A percentile compares a stretch with the other conserved stretches of the same genome.
Evolutionary conservation across 2,888 invertebrate genomes (phyloP).

Genomic region (Anagyrus pseudococci): DNA sequence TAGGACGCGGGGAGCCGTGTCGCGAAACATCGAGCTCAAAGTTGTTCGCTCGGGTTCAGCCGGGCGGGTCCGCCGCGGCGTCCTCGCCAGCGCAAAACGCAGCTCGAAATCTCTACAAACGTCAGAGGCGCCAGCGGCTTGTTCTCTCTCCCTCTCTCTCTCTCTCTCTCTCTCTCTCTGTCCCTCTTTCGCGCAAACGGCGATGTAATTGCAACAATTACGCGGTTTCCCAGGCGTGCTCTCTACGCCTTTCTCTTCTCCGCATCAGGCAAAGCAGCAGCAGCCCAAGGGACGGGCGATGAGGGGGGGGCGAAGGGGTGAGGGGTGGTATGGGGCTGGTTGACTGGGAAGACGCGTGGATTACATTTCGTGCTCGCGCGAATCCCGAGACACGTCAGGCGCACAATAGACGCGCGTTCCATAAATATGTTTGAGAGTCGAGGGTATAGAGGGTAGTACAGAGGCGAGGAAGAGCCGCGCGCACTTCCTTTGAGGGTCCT

Average conservation of each 20-base stretch:
- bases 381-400: conserved; percentile 13
- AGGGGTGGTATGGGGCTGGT: not conserved
- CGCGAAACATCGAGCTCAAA: conserved; percentile 23
- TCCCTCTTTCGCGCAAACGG: not conserved
- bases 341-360: not conserved
- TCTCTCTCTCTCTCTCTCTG: not conserved
- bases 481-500: conserved; percentile 26
- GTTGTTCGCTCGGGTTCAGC: conserved; percentile 5
- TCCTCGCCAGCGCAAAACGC: conserved; percentile 6
- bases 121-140: not conserved
- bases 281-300: too few relatives aligned
- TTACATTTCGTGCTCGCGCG: conserved; percentile 20
- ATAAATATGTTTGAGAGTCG: conserved; percentile 30
- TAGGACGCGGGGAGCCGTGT: not conserved
- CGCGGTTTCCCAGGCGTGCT: conserved; percentile 22
- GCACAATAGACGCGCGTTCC: conserved; percentile 31
- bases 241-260: not conserved
- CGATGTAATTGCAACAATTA: conserved; percentile 35
- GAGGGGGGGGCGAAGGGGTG: not conserved
- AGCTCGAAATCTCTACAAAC: conserved; percentile 20
- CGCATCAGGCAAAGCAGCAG: not conserved
- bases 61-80: too few relatives aligned
- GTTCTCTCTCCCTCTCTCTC: not conserved
- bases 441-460: not conserved
- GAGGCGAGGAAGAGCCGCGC: conserved; percentile 3